Evolutionary conservation across 2,797 vertebrate species (phyloP).

Genomic region (Huso huso): DNA sequence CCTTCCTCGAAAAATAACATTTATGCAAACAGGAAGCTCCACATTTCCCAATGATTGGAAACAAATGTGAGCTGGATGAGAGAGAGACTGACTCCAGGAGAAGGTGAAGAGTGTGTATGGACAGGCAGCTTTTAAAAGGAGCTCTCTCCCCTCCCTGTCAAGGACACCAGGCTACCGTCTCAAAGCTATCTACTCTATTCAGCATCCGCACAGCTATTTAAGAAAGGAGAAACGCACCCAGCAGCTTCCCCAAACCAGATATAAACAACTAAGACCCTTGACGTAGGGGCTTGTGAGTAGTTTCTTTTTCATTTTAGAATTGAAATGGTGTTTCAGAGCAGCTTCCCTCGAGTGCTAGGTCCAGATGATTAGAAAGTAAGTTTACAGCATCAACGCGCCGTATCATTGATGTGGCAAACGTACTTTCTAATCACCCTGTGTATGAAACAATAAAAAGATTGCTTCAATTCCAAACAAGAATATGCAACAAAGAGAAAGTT

Average conservation of each 20-base stretch:
- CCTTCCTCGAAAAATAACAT: slow-evolving; percentile 41
- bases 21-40: slow-evolving; percentile 53
- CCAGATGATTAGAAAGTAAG: too few species aligned
- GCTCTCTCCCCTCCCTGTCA: background rate
- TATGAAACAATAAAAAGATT: too few species aligned
- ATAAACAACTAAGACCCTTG: too few species aligned
- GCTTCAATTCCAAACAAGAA: too few species aligned
- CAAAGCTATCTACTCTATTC: slow-evolving; percentile 33
- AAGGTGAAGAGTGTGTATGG: background rate
- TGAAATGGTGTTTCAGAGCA: too few species aligned
- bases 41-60: slow-evolving; percentile 43
- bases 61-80: slow-evolving; percentile 31
- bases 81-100: background rate
- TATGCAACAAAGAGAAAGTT: too few species aligned
- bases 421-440: too few species aligned
- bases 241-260: background rate
- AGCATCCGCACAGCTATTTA: slow-evolving; percentile 24
- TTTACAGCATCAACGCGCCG: too few species aligned
- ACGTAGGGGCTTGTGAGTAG: too few species aligned
- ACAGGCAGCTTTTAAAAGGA: slow-evolving; percentile 6
- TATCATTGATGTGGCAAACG: too few species aligned
- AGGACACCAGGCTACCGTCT: slow-evolving; percentile 18
- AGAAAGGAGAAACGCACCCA: background rate
- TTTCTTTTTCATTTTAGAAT: too few species aligned
- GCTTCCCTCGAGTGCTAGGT: too few species aligned